Conservation (phyloP, 2,113 vertebrate genomes). For the Oncorhynchus kisutch region DNA sequence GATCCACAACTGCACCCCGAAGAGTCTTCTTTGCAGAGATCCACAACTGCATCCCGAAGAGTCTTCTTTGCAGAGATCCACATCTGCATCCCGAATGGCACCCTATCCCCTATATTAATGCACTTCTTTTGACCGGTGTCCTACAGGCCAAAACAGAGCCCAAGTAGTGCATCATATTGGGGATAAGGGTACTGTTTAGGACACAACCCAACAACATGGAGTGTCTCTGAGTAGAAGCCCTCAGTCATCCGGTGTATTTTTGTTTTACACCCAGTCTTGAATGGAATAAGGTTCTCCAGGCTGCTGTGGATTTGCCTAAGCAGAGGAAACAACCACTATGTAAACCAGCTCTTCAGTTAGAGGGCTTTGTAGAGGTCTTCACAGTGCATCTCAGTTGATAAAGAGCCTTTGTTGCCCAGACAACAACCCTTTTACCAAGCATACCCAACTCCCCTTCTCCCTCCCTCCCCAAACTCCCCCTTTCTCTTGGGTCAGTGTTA, state of each 20-base stretch:
- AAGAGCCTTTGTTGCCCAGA: conserved; percentile 74
- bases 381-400: conserved; percentile 65
- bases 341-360: conserved; percentile 86
- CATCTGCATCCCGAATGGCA: conserved; percentile 22
- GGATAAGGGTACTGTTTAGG: too few relatives aligned
- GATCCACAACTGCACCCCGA: too few relatives aligned
- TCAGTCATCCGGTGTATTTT: conserved; percentile 39
- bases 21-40: too few relatives aligned
- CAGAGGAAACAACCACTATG: conserved; percentile 72
- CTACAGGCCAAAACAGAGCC: too few relatives aligned
- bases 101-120: too few relatives aligned
- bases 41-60: too few relatives aligned
- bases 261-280: conserved; percentile 59
- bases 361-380: conserved; percentile 83
- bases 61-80: neutral
- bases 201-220: conserved; percentile 1
- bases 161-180: too few relatives aligned
- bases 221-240: conserved; percentile 38
- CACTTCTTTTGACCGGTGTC: too few relatives aligned
- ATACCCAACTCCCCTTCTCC: too few relatives aligned
- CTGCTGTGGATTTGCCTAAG: conserved; percentile 65
- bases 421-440: conserved; percentile 63
- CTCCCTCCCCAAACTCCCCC: conserved; percentile 4
- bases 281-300: conserved; percentile 65
- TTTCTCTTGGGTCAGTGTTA: conserved; percentile 69